Evolutionary conservation across 2,797 vertebrate genomes (phyloP).

Genomic region (Podarcis lilfordi): DNA sequence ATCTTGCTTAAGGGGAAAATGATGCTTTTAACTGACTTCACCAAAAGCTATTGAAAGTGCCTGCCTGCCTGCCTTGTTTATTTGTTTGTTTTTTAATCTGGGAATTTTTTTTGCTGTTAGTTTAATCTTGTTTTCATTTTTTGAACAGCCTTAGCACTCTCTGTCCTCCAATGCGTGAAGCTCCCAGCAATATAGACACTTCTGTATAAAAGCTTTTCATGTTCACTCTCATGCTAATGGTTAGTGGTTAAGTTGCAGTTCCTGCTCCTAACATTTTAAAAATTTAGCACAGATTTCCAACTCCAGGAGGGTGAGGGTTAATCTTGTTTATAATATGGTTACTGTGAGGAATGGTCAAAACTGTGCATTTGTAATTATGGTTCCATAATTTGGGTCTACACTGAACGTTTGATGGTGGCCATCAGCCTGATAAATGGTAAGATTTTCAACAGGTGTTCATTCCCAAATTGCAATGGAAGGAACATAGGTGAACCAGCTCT

Average conservation of each 20-base stretch:
- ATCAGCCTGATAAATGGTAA: background rate
- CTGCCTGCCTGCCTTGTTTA: background rate
- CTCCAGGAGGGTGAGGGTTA: background rate
- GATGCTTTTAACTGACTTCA: constrained; percentile 33
- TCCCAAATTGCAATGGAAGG: background rate
- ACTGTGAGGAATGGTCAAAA: background rate
- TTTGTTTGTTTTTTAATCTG: constrained; percentile 5
- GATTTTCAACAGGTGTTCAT: background rate
- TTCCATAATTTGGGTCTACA: background rate
- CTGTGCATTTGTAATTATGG: background rate
- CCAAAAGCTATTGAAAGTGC: constrained; percentile 30
- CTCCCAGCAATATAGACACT: constrained; percentile 1
- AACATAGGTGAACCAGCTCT: background rate
- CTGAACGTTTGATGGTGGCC: background rate
- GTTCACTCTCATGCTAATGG: background rate
- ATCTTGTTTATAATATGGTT: background rate
- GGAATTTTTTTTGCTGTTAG: background rate
- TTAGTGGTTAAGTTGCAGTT: constrained; percentile 37
- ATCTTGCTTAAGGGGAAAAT: constrained; percentile 47
- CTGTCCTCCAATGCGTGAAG: constrained; percentile 51
- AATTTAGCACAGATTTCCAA: background rate
- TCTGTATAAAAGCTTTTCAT: constrained; percentile 44
- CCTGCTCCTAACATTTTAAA: constrained; percentile 26
- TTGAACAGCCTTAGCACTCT: constrained; percentile 26
- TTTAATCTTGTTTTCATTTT: constrained; percentile 30